phyloP scores from a whole-genome alignment of 2,888 invertebrate genomes.

The Epinotia ramella region DNA sequence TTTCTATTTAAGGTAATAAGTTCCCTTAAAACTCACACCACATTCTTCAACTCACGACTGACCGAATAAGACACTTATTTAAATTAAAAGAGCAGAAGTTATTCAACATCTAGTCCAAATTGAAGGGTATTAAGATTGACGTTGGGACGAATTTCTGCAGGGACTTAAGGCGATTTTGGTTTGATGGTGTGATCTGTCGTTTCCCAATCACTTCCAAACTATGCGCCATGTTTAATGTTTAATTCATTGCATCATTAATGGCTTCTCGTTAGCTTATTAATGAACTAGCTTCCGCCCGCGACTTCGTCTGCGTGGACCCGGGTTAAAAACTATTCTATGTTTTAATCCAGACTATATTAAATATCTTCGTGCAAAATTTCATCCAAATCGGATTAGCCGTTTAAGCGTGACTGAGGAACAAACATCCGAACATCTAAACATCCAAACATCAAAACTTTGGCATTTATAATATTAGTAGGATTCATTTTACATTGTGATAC shows the following conservation, averaged over 20 bases:
- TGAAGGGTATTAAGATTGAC: background rate
- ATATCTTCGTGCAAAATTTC: no score
- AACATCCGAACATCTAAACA: no score
- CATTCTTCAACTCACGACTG: constrained; percentile 20
- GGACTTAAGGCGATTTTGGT: background rate
- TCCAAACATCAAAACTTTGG: no score
- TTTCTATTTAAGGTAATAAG: constrained; percentile 24
- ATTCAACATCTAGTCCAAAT: background rate
- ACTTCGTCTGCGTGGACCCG: no score
- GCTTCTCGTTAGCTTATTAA: constrained; percentile 55
- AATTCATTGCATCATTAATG: constrained; percentile 55
- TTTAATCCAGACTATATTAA: no score
- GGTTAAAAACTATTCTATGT: no score
- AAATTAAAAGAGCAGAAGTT: background rate
- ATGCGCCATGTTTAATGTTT: constrained; percentile 51
- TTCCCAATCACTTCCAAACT: constrained; percentile 31
- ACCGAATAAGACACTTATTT: background rate
- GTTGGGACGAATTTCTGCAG: background rate
- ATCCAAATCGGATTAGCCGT: no score
- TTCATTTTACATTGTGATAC: no score
- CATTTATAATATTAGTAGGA: no score
- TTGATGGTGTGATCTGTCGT: background rate
- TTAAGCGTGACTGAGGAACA: no score
- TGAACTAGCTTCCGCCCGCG: constrained; percentile 29
- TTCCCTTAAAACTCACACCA: constrained; percentile 24